Evolutionary conservation across 2,113 vertebrate genomes (phyloP).

Genomic region (Pituophis catenifer): DNA sequence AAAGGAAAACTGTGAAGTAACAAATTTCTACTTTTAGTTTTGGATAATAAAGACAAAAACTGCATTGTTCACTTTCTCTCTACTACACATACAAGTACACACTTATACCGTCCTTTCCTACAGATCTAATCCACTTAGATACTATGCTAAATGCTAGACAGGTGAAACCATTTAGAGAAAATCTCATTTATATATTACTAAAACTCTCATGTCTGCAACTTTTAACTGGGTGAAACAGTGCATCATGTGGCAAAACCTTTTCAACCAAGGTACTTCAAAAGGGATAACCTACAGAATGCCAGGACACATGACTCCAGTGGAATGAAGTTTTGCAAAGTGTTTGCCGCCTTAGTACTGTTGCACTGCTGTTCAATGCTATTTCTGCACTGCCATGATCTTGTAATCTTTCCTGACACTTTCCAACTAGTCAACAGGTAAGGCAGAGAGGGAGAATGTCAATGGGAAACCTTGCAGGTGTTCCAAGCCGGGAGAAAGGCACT

Average conservation of each 20-base stretch:
- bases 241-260: background rate
- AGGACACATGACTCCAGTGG: background rate
- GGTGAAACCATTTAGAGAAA: background rate
- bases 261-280: background rate
- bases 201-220: background rate
- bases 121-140: background rate
- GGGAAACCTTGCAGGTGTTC: no score
- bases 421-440: no score
- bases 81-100: background rate
- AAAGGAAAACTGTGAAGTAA: background rate
- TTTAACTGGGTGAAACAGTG: background rate
- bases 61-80: background rate
- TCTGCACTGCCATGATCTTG: background rate
- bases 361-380: background rate
- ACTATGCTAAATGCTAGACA: background rate
- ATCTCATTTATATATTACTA: background rate
- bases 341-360: no score
- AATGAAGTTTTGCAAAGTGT: background rate
- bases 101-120: background rate
- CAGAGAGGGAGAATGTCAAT: no score
- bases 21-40: background rate
- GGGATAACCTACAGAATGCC: background rate
- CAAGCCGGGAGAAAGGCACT: no score
- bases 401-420: no score
- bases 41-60: background rate